Percentiles rank a stretch among this genome's conserved stretches.
These are phyloP conservation scores for Drosophila mercatorum DNA, from an alignment of 2,888 invertebrate genomes.

Conservation along the genomic window DNA sequence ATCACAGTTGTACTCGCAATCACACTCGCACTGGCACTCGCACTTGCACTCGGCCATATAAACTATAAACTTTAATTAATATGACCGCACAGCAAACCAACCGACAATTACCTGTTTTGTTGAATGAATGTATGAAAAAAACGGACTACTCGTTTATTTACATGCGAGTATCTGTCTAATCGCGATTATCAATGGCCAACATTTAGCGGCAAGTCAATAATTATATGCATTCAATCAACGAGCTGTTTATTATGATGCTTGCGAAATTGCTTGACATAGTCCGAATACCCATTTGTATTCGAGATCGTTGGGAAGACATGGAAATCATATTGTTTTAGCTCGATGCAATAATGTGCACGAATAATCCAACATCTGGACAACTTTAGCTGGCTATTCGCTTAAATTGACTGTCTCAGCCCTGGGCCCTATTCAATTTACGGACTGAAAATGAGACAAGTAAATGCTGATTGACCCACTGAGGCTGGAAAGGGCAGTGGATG, in stretches of 20 bases:
- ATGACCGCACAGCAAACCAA: slow-evolving; percentile 37
- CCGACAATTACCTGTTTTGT: slow-evolving; percentile 35
- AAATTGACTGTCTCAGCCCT: slow-evolving; percentile 23
- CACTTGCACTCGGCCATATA: slow-evolving; percentile 4
- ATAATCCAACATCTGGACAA: slow-evolving; percentile 8
- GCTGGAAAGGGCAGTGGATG: slow-evolving; percentile 24
- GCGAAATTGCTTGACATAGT: slow-evolving; percentile 20
- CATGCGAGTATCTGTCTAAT: slow-evolving; percentile 18
- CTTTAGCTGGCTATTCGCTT: slow-evolving; percentile 5
- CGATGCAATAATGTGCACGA: slow-evolving; percentile 15
- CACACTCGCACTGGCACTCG: slow-evolving; percentile 1
- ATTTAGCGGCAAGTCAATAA: slow-evolving; percentile 44
- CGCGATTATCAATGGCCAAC: slow-evolving; percentile 51
- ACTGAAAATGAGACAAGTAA: slow-evolving; percentile 70
- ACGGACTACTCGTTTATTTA: slow-evolving; percentile 14
- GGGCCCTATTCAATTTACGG: slow-evolving; percentile 35
- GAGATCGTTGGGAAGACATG: neutral
- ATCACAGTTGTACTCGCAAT: slow-evolving; percentile 42
- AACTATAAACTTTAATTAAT: slow-evolving; percentile 58
- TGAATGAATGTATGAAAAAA: slow-evolving; percentile 29
- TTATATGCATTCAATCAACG: slow-evolving; percentile 52
- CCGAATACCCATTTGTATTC: slow-evolving; percentile 19
- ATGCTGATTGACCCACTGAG: slow-evolving; percentile 74
- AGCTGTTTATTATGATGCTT: slow-evolving; percentile 39
- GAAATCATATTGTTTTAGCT: slow-evolving; percentile 21